Conservation (phyloP, 1,140 invertebrate species). For the Bombus turneri region DNA sequence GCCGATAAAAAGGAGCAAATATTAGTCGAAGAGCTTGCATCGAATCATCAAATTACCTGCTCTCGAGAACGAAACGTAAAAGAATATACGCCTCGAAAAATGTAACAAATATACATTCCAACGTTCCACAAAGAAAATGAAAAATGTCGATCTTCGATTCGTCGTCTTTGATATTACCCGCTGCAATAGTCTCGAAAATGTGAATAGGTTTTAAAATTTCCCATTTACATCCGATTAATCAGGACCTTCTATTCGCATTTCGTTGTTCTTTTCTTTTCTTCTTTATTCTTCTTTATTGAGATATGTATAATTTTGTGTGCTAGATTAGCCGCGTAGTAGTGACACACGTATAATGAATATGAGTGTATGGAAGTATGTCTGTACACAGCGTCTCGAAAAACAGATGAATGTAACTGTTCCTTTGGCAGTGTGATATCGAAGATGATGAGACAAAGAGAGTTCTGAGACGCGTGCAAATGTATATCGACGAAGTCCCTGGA, state of each 20-base stretch:
- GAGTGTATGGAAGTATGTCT: too few species aligned
- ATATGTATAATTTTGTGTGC: too few species aligned
- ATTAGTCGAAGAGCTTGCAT: slow-evolving; percentile 1
- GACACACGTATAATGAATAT: too few species aligned
- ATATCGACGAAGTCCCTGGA: too few species aligned
- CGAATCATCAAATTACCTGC: not conserved
- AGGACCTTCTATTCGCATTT: not conserved
- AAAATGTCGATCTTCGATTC: not conserved
- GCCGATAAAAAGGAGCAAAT: slow-evolving; percentile 24
- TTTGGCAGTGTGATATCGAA: too few species aligned
- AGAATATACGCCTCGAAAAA: slow-evolving; percentile 1
- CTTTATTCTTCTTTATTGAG: too few species aligned
- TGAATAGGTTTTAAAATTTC: not conserved
- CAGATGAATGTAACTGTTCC: too few species aligned
- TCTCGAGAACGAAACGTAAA: not conserved
- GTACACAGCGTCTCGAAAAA: too few species aligned
- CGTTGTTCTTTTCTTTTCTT: not conserved
- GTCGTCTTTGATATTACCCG: not conserved
- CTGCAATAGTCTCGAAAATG: not conserved
- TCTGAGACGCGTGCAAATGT: too few species aligned
- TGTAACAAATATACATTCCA: not conserved
- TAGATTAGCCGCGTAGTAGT: too few species aligned
- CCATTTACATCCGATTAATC: not conserved
- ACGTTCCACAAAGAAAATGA: not conserved
- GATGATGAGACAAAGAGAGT: too few species aligned